Conservation (phyloP, 1,140 invertebrate genomes). For the Capitella teleta region DNA sequence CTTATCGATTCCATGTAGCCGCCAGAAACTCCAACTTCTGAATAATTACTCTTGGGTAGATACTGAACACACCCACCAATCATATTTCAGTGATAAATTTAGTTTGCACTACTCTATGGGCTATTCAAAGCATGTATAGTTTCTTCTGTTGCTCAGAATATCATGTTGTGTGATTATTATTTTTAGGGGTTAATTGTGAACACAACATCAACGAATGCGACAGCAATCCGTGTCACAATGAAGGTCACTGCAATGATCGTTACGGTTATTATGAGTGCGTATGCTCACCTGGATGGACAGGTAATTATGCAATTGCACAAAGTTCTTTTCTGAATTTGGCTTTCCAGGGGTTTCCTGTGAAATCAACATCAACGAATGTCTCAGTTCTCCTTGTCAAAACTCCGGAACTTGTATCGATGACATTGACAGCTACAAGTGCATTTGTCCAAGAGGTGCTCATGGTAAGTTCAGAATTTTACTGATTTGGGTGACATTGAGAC, state of each 20-base stretch:
- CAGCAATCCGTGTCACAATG: conserved; percentile 12
- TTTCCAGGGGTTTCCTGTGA: conserved; percentile 78
- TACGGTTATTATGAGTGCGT: conserved; percentile 8
- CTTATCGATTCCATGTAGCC: no score
- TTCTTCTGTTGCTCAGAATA: no score
- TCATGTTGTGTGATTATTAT: no score
- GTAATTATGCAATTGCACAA: no score
- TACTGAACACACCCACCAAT: no score
- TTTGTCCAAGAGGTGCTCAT: conserved; percentile 55
- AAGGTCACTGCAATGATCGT: conserved; percentile 9
- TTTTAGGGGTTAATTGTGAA: conserved; percentile 40
- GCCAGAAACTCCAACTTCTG: no score
- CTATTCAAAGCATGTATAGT: no score
- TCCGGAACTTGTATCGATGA: conserved; percentile 5
- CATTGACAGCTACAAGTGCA: conserved; percentile 75
- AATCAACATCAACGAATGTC: conserved; percentile 57
- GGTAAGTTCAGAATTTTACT: conserved; percentile 53
- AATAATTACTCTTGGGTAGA: no score
- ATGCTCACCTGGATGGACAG: conserved; percentile 13
- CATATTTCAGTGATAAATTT: no score
- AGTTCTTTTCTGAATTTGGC: no score
- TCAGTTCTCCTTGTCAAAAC: conserved; percentile 6
- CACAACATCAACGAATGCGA: conserved; percentile 11
- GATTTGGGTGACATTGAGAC: no score
- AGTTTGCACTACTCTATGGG: no score